phyloP scores from a whole-genome alignment of 2,888 invertebrate genomes.

The Bhutanitis thaidina region DNA sequence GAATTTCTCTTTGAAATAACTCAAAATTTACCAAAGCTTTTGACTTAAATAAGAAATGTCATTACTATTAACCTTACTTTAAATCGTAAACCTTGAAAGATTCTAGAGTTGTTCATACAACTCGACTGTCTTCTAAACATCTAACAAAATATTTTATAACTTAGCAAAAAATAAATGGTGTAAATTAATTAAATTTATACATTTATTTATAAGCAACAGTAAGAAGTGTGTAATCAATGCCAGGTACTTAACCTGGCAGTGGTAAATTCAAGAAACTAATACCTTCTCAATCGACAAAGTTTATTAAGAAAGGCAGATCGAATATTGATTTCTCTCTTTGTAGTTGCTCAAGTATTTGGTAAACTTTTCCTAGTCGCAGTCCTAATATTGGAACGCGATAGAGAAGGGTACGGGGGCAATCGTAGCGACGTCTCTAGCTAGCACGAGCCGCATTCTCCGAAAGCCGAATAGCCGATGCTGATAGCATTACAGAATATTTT shows the following conservation, averaged over 20 bases:
- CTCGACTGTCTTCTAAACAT: too few relatives aligned
- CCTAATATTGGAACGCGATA: constrained; percentile 13
- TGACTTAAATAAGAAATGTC: too few relatives aligned
- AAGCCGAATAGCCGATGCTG: constrained; percentile 10
- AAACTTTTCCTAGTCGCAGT: constrained; percentile 13
- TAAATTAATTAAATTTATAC: too few relatives aligned
- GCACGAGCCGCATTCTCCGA: constrained; percentile 25
- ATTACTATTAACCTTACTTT: too few relatives aligned
- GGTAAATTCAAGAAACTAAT: constrained; percentile 12
- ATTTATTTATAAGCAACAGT: neutral
- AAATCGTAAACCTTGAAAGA: too few relatives aligned
- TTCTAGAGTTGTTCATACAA: too few relatives aligned
- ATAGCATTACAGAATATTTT: constrained; percentile 12
- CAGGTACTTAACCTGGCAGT: constrained; percentile 6
- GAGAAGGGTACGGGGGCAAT: constrained; percentile 2
- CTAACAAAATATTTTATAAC: too few relatives aligned
- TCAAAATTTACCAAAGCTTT: too few relatives aligned
- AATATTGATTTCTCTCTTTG: constrained; percentile 18
- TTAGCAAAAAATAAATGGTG: too few relatives aligned
- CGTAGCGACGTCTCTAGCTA: constrained; percentile 26
- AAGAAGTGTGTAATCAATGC: constrained; percentile 8
- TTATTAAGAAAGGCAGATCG: constrained; percentile 15
- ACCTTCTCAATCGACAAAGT: constrained; percentile 9
- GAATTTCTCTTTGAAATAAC: too few relatives aligned
- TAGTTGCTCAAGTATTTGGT: constrained; percentile 12